Evolutionary conservation across 2,888 invertebrate species (phyloP), one percentile per base, ranked within the genome.

Genomic region (Pyrochroa serraticornis): DNA sequence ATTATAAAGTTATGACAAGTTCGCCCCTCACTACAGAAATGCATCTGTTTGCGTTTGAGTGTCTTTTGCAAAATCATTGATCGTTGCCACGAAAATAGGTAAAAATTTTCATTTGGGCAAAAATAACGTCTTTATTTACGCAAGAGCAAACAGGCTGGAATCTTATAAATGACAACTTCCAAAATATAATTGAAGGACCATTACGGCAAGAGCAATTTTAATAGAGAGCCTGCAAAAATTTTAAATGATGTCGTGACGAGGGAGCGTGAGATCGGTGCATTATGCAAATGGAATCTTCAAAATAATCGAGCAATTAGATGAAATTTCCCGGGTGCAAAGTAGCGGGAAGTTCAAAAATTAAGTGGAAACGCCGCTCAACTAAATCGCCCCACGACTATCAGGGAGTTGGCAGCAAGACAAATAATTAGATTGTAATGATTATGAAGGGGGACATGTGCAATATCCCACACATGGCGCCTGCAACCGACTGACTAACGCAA

Each of bases 241-340:
- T 52, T 13, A 38, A 55, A 55, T 32, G 42, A 34, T 5, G 22
- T 9, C 43, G 13, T 12, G 43, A 35, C 44, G 44, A 30, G 33
- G 42, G 46, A 52, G 44, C 52, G 52, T 52, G 52, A 52, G 38
- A 39, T 46, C 33, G 48, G 37, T 13, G 49, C 61, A 67, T 69
- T 69, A 66, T 66, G 64, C 51, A 69, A 69, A 67, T 66, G 62
- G 64, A 66, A 67, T 66, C 60, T 56, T 58, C 59, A 43, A 65
- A 64, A 64, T 65, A 64, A 65, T 62, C 60, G 60, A 58, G 60
- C 64, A 67, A 67, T 67, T 65, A 63, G 60, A 39, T 48, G 38
- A 46, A 12, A 53, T 36, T 44, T 54, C 43, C 46, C 46, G 37
- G 48, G 48, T 45, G 47, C 42, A 45, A 54, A 46, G 46, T 55